Evolutionary conservation across 2,888 invertebrate species (phyloP).

Genomic region (Lochmaea capreae): DNA sequence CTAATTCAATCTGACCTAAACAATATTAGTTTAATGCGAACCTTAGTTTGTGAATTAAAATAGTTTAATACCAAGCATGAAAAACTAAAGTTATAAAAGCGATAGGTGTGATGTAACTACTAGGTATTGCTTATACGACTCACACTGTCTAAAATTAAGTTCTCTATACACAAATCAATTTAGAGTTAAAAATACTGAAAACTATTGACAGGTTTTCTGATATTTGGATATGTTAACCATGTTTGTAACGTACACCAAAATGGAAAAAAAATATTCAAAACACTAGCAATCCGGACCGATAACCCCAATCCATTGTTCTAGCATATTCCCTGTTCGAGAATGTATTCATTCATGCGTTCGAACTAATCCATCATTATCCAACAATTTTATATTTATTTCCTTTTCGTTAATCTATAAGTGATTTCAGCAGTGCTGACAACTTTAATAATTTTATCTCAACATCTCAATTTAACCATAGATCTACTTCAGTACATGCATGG

Average conservation of each 20-base stretch:
- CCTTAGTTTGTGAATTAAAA: not conserved
- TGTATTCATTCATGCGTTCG: slow-evolving; percentile 8
- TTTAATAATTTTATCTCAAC: slow-evolving; percentile 61
- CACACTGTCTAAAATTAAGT: too few relatives aligned
- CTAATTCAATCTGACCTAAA: not conserved
- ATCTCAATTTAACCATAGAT: slow-evolving; percentile 61
- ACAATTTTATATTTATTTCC: slow-evolving; percentile 26
- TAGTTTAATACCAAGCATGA: not conserved
- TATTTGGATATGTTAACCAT: not conserved
- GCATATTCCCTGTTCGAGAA: slow-evolving; percentile 9
- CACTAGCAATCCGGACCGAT: not conserved
- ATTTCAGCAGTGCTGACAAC: slow-evolving; percentile 59
- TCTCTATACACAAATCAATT: too few relatives aligned
- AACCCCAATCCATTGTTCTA: slow-evolving; percentile 22
- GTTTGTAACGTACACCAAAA: not conserved
- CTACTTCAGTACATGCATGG: slow-evolving; percentile 58
- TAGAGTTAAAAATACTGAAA: too few relatives aligned
- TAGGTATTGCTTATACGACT: too few relatives aligned
- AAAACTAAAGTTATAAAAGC: not conserved
- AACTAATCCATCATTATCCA: slow-evolving; percentile 30
- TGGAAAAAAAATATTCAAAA: slow-evolving; percentile 2
- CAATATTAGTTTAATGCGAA: not conserved
- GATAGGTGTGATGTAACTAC: not conserved
- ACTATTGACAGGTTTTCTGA: not conserved
- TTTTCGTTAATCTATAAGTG: slow-evolving; percentile 50